These are phyloP conservation scores for Lynx canadensis DNA, from an alignment of 2,113 vertebrate genomes.

Conservation along the genomic window DNA sequence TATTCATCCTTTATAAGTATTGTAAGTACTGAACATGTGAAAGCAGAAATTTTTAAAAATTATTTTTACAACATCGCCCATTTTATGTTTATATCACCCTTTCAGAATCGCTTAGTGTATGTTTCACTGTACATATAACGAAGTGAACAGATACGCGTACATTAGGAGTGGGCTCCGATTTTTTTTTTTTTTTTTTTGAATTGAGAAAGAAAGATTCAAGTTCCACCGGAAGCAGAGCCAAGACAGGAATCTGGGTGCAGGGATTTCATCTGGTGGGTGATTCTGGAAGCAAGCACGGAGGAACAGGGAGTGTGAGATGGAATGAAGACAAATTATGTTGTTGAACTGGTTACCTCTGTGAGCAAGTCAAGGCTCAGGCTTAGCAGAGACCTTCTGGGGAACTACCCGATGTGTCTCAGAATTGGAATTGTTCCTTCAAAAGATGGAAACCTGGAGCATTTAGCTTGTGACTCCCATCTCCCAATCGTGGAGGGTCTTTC, in stretches of 20 bases:
- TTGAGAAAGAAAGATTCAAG: neutral
- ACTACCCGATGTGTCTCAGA: neutral
- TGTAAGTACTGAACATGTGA: neutral
- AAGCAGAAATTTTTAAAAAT: neutral
- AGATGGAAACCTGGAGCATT: neutral
- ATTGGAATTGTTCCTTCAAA: neutral
- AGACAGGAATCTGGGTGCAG: neutral
- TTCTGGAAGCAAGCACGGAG: neutral
- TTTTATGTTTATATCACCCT: constrained; percentile 22
- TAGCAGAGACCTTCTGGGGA: neutral
- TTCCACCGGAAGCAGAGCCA: constrained; percentile 7
- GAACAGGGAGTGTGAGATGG: neutral
- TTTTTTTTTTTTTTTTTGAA: neutral
- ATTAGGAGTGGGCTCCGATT: neutral
- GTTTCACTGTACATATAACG: neutral
- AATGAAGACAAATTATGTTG: neutral
- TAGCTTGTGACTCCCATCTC: neutral
- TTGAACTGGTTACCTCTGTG: neutral
- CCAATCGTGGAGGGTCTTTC: neutral
- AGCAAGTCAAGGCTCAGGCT: neutral
- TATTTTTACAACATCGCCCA: neutral
- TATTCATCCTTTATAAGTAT: neutral
- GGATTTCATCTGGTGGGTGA: neutral
- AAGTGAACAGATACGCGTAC: neutral
- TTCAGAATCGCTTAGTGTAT: neutral